Percentiles rank a stretch among this genome's conserved stretches.
phyloP scores from a whole-genome alignment of 1,140 invertebrate species.

The Oscheius sp. region DNA sequence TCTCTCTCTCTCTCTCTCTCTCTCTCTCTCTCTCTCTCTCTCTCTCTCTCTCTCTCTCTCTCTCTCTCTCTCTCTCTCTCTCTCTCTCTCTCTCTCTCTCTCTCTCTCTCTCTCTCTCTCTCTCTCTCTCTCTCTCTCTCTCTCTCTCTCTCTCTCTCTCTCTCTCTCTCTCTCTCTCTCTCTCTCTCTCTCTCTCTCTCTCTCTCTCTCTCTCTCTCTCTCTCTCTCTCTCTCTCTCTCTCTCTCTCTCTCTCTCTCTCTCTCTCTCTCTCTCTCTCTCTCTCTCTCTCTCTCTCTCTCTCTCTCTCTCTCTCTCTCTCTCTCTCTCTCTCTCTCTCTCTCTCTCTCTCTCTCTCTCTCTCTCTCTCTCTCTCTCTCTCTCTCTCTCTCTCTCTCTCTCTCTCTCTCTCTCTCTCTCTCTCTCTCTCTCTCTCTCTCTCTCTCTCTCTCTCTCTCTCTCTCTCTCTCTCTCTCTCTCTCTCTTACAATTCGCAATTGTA shows the following conservation, averaged over 20 bases:
- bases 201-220: slow-evolving; percentile 1
- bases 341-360: neutral
- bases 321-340: neutral
- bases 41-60: neutral
- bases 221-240: slow-evolving; percentile 3
- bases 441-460: neutral
- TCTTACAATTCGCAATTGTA: too few species aligned
- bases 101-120: slow-evolving; percentile 9
- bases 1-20: neutral
- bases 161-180: slow-evolving; percentile 9
- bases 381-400: neutral
- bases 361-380: neutral
- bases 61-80: slow-evolving; percentile 1
- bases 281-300: slow-evolving; percentile 3
- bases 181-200: neutral
- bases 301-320: neutral
- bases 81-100: slow-evolving; percentile 6
- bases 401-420: neutral
- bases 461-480: neutral
- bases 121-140: slow-evolving; percentile 6
- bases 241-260: neutral
- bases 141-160: slow-evolving; percentile 7
- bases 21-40: neutral
- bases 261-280: slow-evolving; percentile 1
- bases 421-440: neutral